phyloP scores from a whole-genome alignment of 2,888 invertebrate species.

The Maniola hyperantus region DNA sequence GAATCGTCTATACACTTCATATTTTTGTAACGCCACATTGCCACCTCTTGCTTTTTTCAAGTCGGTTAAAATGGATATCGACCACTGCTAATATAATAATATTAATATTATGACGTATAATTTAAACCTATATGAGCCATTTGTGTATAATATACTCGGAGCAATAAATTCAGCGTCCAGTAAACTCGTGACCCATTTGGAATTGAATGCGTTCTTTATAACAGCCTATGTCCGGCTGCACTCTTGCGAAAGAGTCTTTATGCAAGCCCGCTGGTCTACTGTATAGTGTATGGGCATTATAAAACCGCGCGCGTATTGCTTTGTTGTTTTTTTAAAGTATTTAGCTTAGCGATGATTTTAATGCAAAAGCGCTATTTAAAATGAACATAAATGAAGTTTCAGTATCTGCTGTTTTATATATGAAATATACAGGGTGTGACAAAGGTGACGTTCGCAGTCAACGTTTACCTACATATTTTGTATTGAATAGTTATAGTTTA shows the following conservation, averaged over 20 bases:
- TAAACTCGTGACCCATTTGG: conserved; percentile 27
- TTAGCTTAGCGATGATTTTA: background rate
- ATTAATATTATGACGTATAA: too few relatives aligned
- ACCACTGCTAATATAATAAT: too few relatives aligned
- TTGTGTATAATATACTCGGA: conserved; percentile 1
- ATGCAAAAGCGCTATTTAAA: background rate
- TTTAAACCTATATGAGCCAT: too few relatives aligned
- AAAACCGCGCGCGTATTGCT: conserved; percentile 15
- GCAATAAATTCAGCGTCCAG: conserved; percentile 28
- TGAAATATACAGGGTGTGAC: too few relatives aligned
- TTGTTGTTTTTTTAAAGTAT: conserved; percentile 10
- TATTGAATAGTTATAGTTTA: too few relatives aligned
- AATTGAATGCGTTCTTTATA: conserved; percentile 28
- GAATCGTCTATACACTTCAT: too few relatives aligned
- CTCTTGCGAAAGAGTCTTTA: conserved; percentile 25
- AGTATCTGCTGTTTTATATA: too few relatives aligned
- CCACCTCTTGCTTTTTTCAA: too few relatives aligned
- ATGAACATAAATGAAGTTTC: background rate
- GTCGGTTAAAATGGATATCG: too few relatives aligned
- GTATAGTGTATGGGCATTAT: conserved; percentile 10
- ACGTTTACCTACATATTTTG: too few relatives aligned
- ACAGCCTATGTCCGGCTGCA: conserved; percentile 25
- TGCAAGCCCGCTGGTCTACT: conserved; percentile 16
- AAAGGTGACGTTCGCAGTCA: too few relatives aligned
- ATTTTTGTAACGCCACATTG: too few relatives aligned